Base-by-base conservation (phyloP, 2,888 invertebrate species). In the Philopedon plagiatum region DNA sequence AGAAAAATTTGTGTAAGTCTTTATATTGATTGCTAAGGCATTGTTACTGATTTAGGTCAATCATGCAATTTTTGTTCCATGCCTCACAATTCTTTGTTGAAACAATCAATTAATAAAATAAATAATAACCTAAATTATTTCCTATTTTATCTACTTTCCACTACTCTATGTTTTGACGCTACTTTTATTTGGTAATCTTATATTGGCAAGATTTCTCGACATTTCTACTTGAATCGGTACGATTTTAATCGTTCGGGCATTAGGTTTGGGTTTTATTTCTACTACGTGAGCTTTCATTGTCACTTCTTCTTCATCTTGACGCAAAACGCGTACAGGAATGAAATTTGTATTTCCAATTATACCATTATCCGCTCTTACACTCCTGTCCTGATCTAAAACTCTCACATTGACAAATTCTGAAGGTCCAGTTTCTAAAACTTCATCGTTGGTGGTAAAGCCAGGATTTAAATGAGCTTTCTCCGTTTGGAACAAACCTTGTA, bases 401-500 rank as follows among this genome's bases (percentile, higher is more conserved):
- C 84, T 76, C 5, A 86, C 81, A 64, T 85, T 83, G 11, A 85
- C 84, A 71, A 79, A 83, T 39, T 81, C 80, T 0, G 85, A 84
- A 66, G 84, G 80, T 63, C 83, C 83, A 1, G 83, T 82, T 72
- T 86, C 83, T 19, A 86, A 76, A 13, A 85, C 67, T 68, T 86
- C 85, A 23, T 84, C 84, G 39, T 82, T 81, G 2, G 70, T 44
- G 5, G 75, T 56, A 71, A 67, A 78, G 26, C 51, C 73, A 8
- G 73, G 70, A 57, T 73, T 76, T 29, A 76, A 26, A 11, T 69
- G 49, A 39, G 67, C 71, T 2, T 65, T 70, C 80, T 89, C 86
- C 66, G 88, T 88, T 81, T 90, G 89, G 78, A 93, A 93, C 7
- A 93, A 84, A 1, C 89, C 91, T 85, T 93, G 91, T 75, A 93